These are phyloP conservation scores for Etheostoma nigrum DNA, from an alignment of 2,797 vertebrate genomes.

Conservation along the genomic window DNA sequence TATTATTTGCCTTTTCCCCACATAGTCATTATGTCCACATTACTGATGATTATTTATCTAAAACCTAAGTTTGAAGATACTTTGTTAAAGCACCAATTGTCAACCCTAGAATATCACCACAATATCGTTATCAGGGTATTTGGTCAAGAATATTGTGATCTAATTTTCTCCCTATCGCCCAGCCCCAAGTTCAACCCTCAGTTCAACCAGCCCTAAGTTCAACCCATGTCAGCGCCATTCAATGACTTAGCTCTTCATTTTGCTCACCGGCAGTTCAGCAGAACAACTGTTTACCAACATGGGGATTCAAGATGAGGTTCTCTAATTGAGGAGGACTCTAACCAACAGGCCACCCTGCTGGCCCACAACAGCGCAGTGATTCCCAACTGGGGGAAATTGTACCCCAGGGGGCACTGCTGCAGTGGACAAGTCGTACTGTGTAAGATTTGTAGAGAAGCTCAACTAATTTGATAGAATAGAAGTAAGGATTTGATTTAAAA, in stretches of 20 bases:
- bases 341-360: background rate
- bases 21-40: no score
- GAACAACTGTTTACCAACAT: background rate
- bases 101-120: no score
- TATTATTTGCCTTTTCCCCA: no score
- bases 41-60: no score
- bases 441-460: background rate
- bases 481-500: background rate
- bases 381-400: background rate
- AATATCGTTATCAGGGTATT: no score
- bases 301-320: background rate
- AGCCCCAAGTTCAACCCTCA: no score
- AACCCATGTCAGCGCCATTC: background rate
- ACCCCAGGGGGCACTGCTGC: background rate
- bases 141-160: no score
- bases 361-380: background rate
- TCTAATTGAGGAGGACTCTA: slow-evolving; percentile 11
- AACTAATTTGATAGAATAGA: slow-evolving; percentile 5
- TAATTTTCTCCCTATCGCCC: no score
- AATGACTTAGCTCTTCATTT: background rate
- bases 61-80: no score
- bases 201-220: no score
- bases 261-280: background rate
- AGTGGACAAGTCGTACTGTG: background rate
- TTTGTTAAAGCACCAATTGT: no score